A percentile compares a stretch with the other conserved stretches of the same genome.
Conservation (phyloP, 2,888 invertebrate genomes). For the Drosophila demipolita region DNA sequence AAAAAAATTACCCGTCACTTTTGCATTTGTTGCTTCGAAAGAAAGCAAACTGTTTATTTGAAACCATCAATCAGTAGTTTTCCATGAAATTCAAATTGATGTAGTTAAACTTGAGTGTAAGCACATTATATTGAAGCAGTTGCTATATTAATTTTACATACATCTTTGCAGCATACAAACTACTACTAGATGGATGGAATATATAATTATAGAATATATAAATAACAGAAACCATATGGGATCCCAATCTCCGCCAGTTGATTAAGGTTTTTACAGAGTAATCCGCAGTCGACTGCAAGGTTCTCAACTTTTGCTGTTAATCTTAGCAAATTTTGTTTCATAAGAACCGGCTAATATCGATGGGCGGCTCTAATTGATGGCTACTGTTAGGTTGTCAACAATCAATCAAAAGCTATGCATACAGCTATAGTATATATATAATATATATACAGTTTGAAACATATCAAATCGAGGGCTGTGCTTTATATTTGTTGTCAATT, state of each 20-base stretch:
- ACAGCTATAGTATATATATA: background rate
- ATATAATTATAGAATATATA: too few species aligned
- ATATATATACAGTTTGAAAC: background rate
- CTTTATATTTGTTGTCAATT: background rate
- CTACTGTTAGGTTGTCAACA: background rate
- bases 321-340: background rate
- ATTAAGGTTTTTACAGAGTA: background rate
- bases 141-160: background rate
- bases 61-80: background rate
- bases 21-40: background rate
- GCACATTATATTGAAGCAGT: background rate
- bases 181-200: background rate
- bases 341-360: conserved; percentile 3
- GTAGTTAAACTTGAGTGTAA: background rate
- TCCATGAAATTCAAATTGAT: background rate
- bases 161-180: background rate
- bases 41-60: background rate
- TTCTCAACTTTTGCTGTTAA: background rate
- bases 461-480: background rate
- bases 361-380: background rate
- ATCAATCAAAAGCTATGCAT: background rate
- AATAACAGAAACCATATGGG: background rate
- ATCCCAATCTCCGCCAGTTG: too few species aligned
- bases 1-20: background rate
- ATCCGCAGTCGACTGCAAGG: background rate